Evolutionary conservation across 2,888 invertebrate species (phyloP), one percentile per base, ranked within the genome.

Genomic region (Shargacucullia verbasci): DNA sequence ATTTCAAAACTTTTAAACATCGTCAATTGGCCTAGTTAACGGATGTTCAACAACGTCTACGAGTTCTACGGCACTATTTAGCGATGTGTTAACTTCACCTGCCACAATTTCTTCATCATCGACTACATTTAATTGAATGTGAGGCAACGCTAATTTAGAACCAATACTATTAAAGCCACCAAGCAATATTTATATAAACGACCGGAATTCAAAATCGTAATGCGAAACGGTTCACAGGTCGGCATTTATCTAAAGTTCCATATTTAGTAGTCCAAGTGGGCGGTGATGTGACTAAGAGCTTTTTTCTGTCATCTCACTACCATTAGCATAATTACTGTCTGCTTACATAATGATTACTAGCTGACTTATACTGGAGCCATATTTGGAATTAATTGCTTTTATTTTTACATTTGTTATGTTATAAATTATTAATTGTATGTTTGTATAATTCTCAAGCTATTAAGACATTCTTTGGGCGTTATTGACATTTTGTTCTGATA

Each of bases 261-360:
- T 62, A 62, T 70, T 56, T 52, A 50, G 49, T 59, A 12, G 43
- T 12, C 5, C 11, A 48, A 40, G 71, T 72, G 54, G 74, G 71
- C 27, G 50, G 7, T 8, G 12, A 29, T 37, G 46, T 59, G 55
- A 50, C 55, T 67, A 58, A 71, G 56, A 62, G 46, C 46, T 39
- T 70, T 66, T 56, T 71, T 59, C 34, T 71, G 67, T 74, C 67
- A 67, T 70, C 37, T 70, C 13, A 20, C 13, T n/a, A 40, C 3
- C 14, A 70, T 72, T 71, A 55, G 38, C 67, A 67, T 74, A 70
- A 72, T 71, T 74, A 56, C 50, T 15, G 43, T n/a, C 25, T n/a
- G 8, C 25, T 71, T 66, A 50, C 34, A 50, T 59, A 67, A 70
- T 50, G 4, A 59, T 64, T 54, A 52, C 44, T 41, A 43, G 41